phyloP scores from a whole-genome alignment of 2,888 invertebrate species.

The Andrena hattorfiana region DNA sequence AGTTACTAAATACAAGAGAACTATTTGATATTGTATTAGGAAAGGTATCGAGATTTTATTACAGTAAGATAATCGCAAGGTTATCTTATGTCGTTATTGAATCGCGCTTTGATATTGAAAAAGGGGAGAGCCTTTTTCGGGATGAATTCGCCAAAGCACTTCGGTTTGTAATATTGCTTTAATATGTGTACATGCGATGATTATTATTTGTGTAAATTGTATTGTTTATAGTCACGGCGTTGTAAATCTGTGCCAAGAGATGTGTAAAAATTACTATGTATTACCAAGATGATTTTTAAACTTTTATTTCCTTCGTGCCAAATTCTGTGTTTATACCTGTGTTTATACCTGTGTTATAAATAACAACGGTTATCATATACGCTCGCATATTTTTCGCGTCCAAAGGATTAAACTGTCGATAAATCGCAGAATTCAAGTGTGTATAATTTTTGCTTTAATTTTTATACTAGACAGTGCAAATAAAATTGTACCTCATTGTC shows the following conservation, averaged over 20 bases:
- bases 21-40: constrained; percentile 42
- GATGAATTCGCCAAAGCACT: constrained; percentile 12
- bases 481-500: constrained; percentile 9
- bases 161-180: constrained; percentile 12
- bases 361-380: not conserved
- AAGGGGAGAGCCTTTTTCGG: not conserved
- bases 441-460: constrained; percentile 3
- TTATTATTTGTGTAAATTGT: constrained; percentile 59
- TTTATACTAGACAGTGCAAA: constrained; percentile 1
- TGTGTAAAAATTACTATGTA: constrained; percentile 28
- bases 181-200: not conserved
- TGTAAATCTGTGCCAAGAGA: constrained; percentile 58
- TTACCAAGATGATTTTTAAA: constrained; percentile 14
- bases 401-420: constrained; percentile 9
- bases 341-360: constrained; percentile 16
- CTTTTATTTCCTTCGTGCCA: constrained; percentile 26
- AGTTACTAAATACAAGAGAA: constrained; percentile 18
- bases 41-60: constrained; percentile 30
- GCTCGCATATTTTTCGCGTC: constrained; percentile 17
- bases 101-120: constrained; percentile 40
- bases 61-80: constrained; percentile 21
- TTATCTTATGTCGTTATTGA: constrained; percentile 40
- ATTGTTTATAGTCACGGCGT: constrained; percentile 41
- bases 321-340: constrained; percentile 23
- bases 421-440: not conserved